A percentile compares a stretch with the other conserved stretches of the same genome.
Conservation (phyloP, 37 sponge, comb jelly and placozoan species). For the Beroe forskalii region DNA sequence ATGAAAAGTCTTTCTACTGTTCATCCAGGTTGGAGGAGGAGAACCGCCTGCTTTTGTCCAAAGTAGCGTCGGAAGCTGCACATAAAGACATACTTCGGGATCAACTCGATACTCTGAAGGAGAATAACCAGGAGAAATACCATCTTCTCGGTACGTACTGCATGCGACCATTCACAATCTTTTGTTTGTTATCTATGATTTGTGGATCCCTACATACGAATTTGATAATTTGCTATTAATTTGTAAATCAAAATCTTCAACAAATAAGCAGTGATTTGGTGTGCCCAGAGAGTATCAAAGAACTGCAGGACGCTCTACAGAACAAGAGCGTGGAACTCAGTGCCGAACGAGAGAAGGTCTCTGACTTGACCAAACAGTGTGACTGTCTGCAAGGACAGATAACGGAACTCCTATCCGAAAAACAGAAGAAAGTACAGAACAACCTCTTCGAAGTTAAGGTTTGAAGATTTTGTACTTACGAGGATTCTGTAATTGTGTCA, state of each 20-base stretch:
- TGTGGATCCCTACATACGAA: too few relatives aligned
- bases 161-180: too few relatives aligned
- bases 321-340: neutral
- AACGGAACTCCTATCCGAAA: neutral
- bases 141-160: neutral
- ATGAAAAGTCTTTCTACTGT: too few relatives aligned
- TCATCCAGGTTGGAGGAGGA: constrained; percentile 39
- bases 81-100: constrained; percentile 37
- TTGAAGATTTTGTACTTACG: neutral
- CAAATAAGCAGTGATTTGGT: too few relatives aligned
- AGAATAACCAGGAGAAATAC: constrained; percentile 36
- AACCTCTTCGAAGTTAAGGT: constrained; percentile 56
- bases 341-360: neutral
- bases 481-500: neutral
- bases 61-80: constrained; percentile 25
- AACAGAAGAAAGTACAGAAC: constrained; percentile 25
- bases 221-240: too few relatives aligned
- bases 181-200: too few relatives aligned
- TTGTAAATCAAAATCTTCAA: too few relatives aligned
- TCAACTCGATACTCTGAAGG: constrained; percentile 22
- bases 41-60: neutral
- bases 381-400: neutral
- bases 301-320: neutral
- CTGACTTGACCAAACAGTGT: neutral
- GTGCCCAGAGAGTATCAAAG: constrained; percentile 13